phyloP scores from a whole-genome alignment of 2,113 vertebrate genomes.

The Passer domesticus region DNA sequence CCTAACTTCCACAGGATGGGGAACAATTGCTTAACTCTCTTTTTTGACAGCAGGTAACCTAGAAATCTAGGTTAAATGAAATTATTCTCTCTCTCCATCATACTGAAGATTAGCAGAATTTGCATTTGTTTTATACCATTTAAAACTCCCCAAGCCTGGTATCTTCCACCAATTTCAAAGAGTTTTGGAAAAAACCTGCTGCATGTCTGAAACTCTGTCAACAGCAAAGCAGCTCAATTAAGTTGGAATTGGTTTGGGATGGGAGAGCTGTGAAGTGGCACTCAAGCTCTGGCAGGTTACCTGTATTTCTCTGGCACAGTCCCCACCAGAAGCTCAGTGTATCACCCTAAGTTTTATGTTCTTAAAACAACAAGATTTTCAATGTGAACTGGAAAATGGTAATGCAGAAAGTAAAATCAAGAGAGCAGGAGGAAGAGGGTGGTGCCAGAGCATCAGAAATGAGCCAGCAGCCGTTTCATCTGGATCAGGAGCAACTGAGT shows the following conservation, averaged over 20 bases:
- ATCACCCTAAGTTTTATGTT: background rate
- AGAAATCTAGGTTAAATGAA: background rate
- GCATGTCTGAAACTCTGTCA: background rate
- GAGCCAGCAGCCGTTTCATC: background rate
- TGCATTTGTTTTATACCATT: background rate
- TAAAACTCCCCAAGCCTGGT: background rate
- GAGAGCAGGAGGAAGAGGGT: background rate
- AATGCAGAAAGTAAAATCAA: background rate
- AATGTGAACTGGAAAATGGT: background rate
- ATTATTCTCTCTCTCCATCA: background rate
- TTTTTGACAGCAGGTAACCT: background rate
- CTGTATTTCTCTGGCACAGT: background rate
- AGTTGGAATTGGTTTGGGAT: background rate
- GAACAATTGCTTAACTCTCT: background rate
- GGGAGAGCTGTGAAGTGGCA: background rate
- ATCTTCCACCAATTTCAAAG: background rate
- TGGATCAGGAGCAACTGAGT: background rate
- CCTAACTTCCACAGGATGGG: background rate
- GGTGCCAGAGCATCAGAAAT: background rate
- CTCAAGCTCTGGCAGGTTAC: background rate
- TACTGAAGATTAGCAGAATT: background rate
- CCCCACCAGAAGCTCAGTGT: background rate
- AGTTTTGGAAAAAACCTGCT: background rate
- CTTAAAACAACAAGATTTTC: background rate
- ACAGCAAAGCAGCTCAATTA: background rate